Evolutionary conservation across 2,113 vertebrate species (phyloP), one percentile per base, ranked within the genome.

Genomic region (Psittacula cyanocephala): DNA sequence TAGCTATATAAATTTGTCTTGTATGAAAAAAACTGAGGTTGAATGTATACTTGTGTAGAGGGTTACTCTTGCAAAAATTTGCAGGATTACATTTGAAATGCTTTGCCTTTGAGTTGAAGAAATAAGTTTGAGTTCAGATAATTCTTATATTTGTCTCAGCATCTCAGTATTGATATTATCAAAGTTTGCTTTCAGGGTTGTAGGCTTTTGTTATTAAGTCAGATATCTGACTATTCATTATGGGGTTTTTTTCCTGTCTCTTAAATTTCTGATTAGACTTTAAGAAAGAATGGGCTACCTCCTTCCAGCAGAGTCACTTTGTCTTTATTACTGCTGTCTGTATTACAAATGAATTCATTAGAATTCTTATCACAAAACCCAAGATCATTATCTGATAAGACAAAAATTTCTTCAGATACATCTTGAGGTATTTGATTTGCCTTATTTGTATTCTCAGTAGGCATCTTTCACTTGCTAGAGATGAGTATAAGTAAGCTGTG

Each of bases 301-400:
- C 25, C 89, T 96, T 95, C 53, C 60, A 94, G 13, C 39, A 62
- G 13, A 89, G 49, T 75, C 52, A 64, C 28, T 89, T 93, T 88
- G 77, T 86, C 78, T 60, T 95, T 94, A 81, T 91, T 87, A 91
- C 77, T 94, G 9, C 52, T 81, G 41, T 79, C 69, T 9, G 1
- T 15, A 79, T 97, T 91, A 71, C 20, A 93, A 92, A 94, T 88
- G 11, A 75, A 89, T 90, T 94, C 59, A 93, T 97, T 94, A 82
- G 4, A 57, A 92, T 96, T 97, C 67, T 74, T 64, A 85, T 70
- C 86, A 92, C 41, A 88, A 96, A 83, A 6, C 60, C 31, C 18
- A 95, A 94, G 53, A 94, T 96, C 81, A 91, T 88, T 94, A 95
- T 93, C 82, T 95, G 74, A 95, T 91, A 95, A 98, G 80, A 93